Base-by-base conservation (phyloP, 1,140 invertebrate species). In the Argopecten irradians region DNA sequence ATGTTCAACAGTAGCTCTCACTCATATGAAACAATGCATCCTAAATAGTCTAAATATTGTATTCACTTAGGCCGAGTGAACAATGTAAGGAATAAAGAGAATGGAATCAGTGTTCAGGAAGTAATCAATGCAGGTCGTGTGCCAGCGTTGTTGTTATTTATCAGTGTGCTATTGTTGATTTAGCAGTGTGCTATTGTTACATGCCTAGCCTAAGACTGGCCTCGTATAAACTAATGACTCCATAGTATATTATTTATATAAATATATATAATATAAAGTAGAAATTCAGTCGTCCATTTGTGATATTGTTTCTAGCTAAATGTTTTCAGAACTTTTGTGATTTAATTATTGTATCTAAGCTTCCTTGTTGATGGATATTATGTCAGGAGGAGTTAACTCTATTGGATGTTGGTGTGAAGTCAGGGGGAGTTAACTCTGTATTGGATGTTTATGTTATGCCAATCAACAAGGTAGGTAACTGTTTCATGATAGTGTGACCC, bases 231-330 rank as follows among this genome's bases (percentile, higher is more conserved):
- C 43, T 19, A 55, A 55, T 55, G 43, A 55, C 43, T 55, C 22
- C n/a, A n/a, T 55, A 55, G 43, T 55, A 55, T 41, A 41, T 41
- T 41, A 41, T 41, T 9, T 16, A 41, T 41, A 41, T 41, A 41
- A 9, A 41, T 41, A 41, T 41, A 41, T 55, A 55, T 55, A 55
- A 19, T 19, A 55, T 19, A n/a, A n/a, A 55, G 43, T 55, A 55
- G 43, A 55, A 22, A 55, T 55, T 55, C 43, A 55, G 43, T 55
- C 43, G 43, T 55, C 43, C 43, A 55, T 55, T 55, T 55, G 43
- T 55, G 43, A 55, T 55, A 55, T 55, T 55, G 43, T 55, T 55
- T 55, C 43, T 55, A 55, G 43, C 43, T 55, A 55, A 55, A 55
- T 55, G 43, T 55, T 55, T 55, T 55, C 43, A 19, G 43, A 55